Evolutionary conservation across 2,797 vertebrate genomes (phyloP).

Genomic region (Acrossocheilus fasciatus): DNA sequence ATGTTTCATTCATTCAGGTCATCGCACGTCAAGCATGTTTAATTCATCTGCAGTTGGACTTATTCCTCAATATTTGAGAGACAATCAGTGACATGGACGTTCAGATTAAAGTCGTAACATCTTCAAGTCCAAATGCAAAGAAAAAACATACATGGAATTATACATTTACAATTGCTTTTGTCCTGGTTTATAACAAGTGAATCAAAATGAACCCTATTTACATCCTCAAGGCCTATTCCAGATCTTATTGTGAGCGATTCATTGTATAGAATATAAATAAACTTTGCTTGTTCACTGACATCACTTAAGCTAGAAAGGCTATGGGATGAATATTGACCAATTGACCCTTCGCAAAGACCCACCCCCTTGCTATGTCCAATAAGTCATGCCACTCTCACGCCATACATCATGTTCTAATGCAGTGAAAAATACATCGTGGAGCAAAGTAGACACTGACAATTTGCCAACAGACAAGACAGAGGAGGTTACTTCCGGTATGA

Average conservation of each 20-base stretch:
- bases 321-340: no score
- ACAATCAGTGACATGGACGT: background rate
- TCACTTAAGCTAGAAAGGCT: background rate
- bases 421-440: no score
- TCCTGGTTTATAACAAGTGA: background rate
- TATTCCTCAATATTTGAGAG: background rate
- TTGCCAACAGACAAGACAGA: no score
- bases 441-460: no score
- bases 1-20: slow-evolving; percentile 19
- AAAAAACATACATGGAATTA: background rate
- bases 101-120: background rate
- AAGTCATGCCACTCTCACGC: no score
- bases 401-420: no score
- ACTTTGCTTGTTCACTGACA: background rate
- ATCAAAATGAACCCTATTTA: background rate
- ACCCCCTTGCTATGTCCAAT: no score
- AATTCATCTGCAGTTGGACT: slow-evolving; percentile 24
- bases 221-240: background rate
- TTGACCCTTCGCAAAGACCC: no score
- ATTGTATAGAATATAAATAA: background rate
- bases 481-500: no score
- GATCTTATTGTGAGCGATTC: background rate
- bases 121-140: slow-evolving; percentile 9
- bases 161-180: background rate
- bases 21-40: slow-evolving; percentile 1